phyloP scores from a whole-genome alignment of 2,888 invertebrate species.

The Drosophila putrida region DNA sequence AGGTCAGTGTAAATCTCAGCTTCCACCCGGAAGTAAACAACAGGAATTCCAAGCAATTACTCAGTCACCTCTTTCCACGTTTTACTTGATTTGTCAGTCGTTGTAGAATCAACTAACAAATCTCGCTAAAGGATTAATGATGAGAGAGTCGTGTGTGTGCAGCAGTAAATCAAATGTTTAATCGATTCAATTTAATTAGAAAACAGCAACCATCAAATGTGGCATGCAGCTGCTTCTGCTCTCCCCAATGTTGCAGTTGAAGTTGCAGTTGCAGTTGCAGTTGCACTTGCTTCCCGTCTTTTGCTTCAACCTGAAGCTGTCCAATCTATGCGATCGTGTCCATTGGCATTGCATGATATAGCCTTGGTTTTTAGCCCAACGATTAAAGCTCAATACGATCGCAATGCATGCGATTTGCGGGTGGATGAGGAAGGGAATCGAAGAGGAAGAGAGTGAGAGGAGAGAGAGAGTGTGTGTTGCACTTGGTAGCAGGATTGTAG shows the following conservation, averaged over 20 bases:
- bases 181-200: conserved; percentile 84
- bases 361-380: conserved; percentile 34
- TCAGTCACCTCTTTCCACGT: too few species aligned
- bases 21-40: too few species aligned
- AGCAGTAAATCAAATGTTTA: conserved; percentile 82
- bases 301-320: conserved; percentile 12
- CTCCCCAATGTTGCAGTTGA: conserved; percentile 9
- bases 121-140: conserved; percentile 1
- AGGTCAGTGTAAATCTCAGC: too few species aligned
- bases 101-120: not conserved
- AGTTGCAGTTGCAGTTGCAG: not conserved
- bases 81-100: not conserved
- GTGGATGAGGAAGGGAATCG: conserved; percentile 7
- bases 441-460: not conserved
- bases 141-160: conserved; percentile 40
- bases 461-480: not conserved
- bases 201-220: conserved; percentile 65
- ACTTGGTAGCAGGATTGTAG: conserved; percentile 40
- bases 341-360: conserved; percentile 67
- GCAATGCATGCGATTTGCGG: conserved; percentile 67
- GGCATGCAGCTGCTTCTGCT: conserved; percentile 49
- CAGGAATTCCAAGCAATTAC: too few species aligned
- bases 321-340: conserved; percentile 27
- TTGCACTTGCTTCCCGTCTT: conserved; percentile 38
- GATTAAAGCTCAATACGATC: conserved; percentile 72